Evolutionary conservation across 2,888 invertebrate genomes (phyloP).

Genomic region (Esperia sulphurella): DNA sequence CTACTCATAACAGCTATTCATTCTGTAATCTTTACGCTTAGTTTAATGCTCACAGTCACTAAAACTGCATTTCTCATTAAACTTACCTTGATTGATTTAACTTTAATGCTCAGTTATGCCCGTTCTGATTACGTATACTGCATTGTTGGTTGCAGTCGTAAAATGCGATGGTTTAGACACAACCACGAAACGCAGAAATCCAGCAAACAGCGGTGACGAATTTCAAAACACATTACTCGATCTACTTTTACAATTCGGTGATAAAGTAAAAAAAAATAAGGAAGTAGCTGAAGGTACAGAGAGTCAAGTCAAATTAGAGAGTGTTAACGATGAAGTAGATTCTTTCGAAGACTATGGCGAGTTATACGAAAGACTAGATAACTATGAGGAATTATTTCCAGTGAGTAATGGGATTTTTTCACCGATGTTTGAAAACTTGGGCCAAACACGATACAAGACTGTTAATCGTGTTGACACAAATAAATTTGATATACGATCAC

Average conservation of each 20-base stretch:
- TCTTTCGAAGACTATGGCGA: background rate
- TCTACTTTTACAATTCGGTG: background rate
- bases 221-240: background rate
- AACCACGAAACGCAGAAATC: background rate
- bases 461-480: background rate
- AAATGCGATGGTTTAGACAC: background rate
- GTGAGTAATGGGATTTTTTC: background rate
- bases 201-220: background rate
- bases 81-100: background rate
- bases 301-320: background rate
- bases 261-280: background rate
- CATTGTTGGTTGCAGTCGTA: background rate
- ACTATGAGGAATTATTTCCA: background rate
- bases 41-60: background rate
- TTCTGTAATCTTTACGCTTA: background rate
- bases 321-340: background rate
- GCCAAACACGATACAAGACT: background rate
- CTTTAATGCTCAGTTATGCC: background rate
- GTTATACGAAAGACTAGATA: background rate
- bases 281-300: background rate
- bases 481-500: background rate
- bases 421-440: background rate
- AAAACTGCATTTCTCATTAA: background rate
- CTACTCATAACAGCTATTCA: background rate
- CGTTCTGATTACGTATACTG: background rate